These are phyloP conservation scores for Patella depressa DNA, from an alignment of 2,888 invertebrate genomes.

Conservation along the genomic window DNA sequence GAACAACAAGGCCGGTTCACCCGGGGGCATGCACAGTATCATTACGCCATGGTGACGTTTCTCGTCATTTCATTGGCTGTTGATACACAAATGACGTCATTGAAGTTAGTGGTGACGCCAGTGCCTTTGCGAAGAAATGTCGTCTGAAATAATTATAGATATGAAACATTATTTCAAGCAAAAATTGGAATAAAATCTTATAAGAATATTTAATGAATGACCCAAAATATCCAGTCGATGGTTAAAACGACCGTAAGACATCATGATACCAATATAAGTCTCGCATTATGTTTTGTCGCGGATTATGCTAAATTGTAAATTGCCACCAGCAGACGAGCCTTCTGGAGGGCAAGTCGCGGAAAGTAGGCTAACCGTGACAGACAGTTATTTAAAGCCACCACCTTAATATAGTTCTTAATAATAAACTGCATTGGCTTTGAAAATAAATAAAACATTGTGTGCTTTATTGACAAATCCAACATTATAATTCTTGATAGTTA, in stretches of 20 bases:
- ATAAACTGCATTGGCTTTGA: too few species aligned
- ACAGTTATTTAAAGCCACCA: too few species aligned
- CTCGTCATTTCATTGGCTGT: slow-evolving; percentile 38
- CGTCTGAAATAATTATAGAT: neutral
- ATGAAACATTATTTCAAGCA: too few species aligned
- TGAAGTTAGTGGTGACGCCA: slow-evolving; percentile 38
- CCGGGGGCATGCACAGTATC: slow-evolving; percentile 40
- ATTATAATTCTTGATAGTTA: too few species aligned
- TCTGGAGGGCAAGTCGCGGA: neutral
- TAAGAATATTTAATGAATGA: neutral
- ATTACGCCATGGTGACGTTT: slow-evolving; percentile 41
- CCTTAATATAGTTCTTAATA: too few species aligned
- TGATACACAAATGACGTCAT: slow-evolving; percentile 49
- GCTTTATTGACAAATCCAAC: too few species aligned
- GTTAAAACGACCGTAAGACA: neutral
- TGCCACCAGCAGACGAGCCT: neutral
- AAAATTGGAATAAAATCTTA: too few species aligned
- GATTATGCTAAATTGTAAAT: neutral
- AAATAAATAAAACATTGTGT: too few species aligned
- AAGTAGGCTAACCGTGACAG: too few species aligned
- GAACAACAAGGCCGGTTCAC: slow-evolving; percentile 58
- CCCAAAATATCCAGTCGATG: neutral
- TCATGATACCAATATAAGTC: neutral
- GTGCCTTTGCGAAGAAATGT: slow-evolving; percentile 26
- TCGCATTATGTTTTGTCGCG: neutral